Percentiles rank a stretch among this genome's conserved stretches.
Conservation (phyloP, 2,113 vertebrate genomes). For the Vulpes lagopus region DNA sequence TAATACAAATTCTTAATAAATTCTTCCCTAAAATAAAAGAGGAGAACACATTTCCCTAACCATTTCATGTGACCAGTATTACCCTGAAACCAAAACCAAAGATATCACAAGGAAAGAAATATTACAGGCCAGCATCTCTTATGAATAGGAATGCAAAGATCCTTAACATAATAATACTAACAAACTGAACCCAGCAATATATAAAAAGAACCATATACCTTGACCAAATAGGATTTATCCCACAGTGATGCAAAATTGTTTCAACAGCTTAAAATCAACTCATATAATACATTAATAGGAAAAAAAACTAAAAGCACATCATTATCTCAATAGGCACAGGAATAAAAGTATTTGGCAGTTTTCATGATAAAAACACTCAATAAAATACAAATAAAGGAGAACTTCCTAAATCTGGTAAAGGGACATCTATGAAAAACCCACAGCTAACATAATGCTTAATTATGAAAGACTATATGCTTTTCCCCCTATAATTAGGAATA, state of each 20-base stretch:
- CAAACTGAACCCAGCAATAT: neutral
- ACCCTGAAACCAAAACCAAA: neutral
- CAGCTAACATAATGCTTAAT: neutral
- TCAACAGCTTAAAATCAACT: neutral
- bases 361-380: neutral
- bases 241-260: neutral
- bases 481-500: neutral
- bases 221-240: neutral
- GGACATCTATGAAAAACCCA: neutral
- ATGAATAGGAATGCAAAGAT: neutral
- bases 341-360: neutral
- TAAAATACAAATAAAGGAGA: neutral
- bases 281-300: neutral
- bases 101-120: neutral
- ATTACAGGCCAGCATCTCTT: neutral
- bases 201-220: neutral
- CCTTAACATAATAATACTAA: neutral
- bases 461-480: neutral
- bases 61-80: neutral
- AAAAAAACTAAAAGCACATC: neutral
- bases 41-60: neutral
- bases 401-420: neutral
- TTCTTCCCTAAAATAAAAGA: neutral
- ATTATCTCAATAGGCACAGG: neutral
- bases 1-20: neutral